Evolutionary conservation across 2,888 invertebrate genomes (phyloP).

Genomic region (Platycnemis pennipes): DNA sequence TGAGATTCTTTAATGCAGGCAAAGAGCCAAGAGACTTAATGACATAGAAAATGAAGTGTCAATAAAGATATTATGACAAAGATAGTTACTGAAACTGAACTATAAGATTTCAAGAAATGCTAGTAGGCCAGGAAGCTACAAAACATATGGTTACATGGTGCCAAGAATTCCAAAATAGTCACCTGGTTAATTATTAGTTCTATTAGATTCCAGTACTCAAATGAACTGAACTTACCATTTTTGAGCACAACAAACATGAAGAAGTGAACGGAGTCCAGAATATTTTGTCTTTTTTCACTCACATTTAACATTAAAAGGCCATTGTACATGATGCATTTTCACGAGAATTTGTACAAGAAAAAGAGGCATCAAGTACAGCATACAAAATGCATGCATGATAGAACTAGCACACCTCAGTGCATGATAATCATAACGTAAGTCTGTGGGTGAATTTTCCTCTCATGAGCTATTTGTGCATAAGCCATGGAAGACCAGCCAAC

Average conservation of each 20-base stretch:
- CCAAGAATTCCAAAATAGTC: neutral
- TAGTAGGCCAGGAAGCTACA: neutral
- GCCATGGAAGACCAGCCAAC: too few species aligned
- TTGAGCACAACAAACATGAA: neutral
- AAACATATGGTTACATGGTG: neutral
- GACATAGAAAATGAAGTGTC: conserved; percentile 2
- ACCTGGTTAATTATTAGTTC: neutral
- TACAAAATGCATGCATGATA: neutral
- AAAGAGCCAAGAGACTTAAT: conserved; percentile 67
- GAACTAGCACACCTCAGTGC: neutral
- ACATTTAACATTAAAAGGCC: neutral
- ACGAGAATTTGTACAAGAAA: neutral
- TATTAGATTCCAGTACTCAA: neutral
- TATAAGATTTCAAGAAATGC: neutral
- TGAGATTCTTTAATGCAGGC: conserved; percentile 60
- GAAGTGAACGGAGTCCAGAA: neutral
- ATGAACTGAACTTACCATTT: neutral
- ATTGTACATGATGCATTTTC: neutral
- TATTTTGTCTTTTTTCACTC: neutral
- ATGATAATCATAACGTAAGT: neutral
- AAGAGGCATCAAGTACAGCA: neutral
- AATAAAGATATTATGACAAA: conserved; percentile 42
- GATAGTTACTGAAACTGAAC: neutral
- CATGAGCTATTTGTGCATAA: too few species aligned
- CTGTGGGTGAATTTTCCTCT: too few species aligned